phyloP scores from a whole-genome alignment of 1,140 invertebrate species.

The Dinoponera quadriceps region DNA sequence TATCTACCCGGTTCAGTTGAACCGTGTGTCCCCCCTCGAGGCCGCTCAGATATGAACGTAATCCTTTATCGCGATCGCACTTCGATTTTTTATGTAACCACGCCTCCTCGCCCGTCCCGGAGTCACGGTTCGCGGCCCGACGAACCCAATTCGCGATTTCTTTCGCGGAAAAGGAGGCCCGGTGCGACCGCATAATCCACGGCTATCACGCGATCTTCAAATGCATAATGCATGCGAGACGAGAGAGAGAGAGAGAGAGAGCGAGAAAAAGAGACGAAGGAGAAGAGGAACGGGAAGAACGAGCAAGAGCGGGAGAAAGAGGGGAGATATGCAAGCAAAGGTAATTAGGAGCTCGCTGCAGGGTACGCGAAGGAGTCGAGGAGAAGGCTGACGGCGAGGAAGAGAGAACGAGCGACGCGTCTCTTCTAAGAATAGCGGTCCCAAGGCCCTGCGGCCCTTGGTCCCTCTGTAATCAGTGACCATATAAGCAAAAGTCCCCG shows the following conservation, averaged over 20 bases:
- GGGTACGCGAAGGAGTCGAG: constrained; percentile 56
- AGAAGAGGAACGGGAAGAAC: constrained; percentile 34
- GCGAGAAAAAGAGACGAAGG: constrained; percentile 53
- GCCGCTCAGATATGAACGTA: background rate
- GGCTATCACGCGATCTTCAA: constrained; percentile 79
- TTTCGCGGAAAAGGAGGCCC: constrained; percentile 70
- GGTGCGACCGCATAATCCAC: constrained; percentile 75
- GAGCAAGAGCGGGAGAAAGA: constrained; percentile 65
- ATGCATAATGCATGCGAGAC: constrained; percentile 78
- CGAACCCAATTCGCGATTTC: constrained; percentile 70
- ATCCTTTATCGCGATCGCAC: constrained; percentile 37
- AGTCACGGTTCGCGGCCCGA: constrained; percentile 54
- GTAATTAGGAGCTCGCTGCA: constrained; percentile 79
- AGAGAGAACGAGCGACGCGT: constrained; percentile 59
- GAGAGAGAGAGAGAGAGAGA: constrained; percentile 19
- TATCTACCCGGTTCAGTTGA: background rate
- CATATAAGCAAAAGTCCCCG: constrained; percentile 72
- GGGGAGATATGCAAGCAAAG: constrained; percentile 70
- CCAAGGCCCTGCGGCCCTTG: constrained; percentile 75
- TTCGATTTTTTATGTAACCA: constrained; percentile 30
- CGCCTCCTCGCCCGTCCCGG: constrained; percentile 38
- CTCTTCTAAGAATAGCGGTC: constrained; percentile 78
- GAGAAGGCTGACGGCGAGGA: constrained; percentile 21
- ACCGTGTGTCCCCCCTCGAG: background rate
- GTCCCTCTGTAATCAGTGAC: constrained; percentile 74